Conservation (phyloP, 2,888 invertebrate species). For the Diabrotica balteata region DNA sequence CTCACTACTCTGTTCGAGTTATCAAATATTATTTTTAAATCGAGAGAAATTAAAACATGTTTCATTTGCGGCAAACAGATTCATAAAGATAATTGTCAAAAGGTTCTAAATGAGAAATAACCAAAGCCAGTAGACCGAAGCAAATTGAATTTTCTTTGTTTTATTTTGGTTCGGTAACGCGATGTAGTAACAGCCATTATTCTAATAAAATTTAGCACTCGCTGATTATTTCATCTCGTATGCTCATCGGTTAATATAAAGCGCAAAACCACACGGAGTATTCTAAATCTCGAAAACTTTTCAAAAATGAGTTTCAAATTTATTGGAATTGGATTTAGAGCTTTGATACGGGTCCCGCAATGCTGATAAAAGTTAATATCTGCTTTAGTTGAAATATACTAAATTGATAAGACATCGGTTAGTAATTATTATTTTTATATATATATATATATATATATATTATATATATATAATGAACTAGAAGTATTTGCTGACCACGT, state of each 20-base stretch:
- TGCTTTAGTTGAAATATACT: too few species aligned
- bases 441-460: too few species aligned
- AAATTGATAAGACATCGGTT: too few species aligned
- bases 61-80: slow-evolving; percentile 17
- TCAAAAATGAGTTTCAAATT: not conserved
- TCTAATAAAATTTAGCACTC: slow-evolving; percentile 27
- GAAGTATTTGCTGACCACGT: too few species aligned
- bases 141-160: slow-evolving; percentile 29
- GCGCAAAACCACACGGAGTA: slow-evolving; percentile 8
- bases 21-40: not conserved
- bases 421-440: too few species aligned
- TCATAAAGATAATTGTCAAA: slow-evolving; percentile 23
- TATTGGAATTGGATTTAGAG: slow-evolving; percentile 12
- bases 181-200: slow-evolving; percentile 25
- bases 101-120: slow-evolving; percentile 22
- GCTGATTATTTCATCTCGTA: slow-evolving; percentile 17
- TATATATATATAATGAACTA: too few species aligned
- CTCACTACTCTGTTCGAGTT: too few species aligned
- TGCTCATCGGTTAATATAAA: slow-evolving; percentile 19
- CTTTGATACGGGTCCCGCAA: not conserved
- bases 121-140: slow-evolving; percentile 20
- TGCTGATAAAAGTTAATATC: too few species aligned
- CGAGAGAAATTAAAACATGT: slow-evolving; percentile 16
- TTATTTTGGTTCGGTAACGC: slow-evolving; percentile 15
- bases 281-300: slow-evolving; percentile 11